These are phyloP conservation scores for Neuroscelio doddi DNA, from an alignment of 2,888 invertebrate species.

Conservation along the genomic window DNA sequence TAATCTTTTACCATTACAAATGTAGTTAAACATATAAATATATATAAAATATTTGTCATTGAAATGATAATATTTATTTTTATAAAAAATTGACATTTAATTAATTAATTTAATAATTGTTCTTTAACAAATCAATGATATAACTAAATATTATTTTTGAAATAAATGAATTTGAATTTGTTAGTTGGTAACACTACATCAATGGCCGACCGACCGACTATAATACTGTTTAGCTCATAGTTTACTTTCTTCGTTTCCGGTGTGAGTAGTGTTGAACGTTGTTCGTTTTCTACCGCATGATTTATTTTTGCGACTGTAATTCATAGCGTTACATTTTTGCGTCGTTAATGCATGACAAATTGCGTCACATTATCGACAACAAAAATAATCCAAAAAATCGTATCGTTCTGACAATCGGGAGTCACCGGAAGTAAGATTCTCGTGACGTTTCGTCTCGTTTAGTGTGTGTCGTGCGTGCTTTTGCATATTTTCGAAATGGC, in stretches of 20 bases:
- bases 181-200: not conserved
- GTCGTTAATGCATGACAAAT: not conserved
- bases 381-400: not conserved
- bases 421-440: slow-evolving; percentile 21
- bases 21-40: no score
- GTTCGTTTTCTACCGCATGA: no score
- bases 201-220: not conserved
- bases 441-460: slow-evolving; percentile 25
- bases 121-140: no score
- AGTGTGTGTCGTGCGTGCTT: not conserved
- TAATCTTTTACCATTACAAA: no score
- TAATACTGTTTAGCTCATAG: not conserved
- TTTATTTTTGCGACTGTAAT: no score
- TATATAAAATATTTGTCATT: no score
- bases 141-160: no score
- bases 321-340: not conserved
- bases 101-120: no score
- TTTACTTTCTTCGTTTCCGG: not conserved
- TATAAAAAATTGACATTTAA: no score
- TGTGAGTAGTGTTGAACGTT: no score
- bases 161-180: not conserved
- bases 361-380: not conserved
- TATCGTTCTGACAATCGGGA: slow-evolving; percentile 32
- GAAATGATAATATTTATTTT: no score
- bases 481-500: slow-evolving; percentile 72